Evolutionary conservation across 2,113 vertebrate species (phyloP), one percentile per base, ranked within the genome.

Genomic region (Paraplagusia blochii): DNA sequence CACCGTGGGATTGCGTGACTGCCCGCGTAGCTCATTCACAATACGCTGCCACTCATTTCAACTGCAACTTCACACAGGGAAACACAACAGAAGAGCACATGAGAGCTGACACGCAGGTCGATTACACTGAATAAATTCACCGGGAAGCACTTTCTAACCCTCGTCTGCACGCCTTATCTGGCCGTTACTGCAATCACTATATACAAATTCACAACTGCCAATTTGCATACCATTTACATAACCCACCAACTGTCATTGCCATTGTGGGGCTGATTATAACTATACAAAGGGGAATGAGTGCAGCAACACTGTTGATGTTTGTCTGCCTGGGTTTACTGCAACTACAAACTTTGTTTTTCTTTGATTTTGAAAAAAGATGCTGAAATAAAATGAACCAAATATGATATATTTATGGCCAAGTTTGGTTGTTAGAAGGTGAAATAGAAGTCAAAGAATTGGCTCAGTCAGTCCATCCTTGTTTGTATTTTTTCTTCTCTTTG

Each of bases 181-280:
- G 81, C 77, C 78, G 74, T 84, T 83, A 80, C 60, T 66, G 65
- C 72, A 83, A 78, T 86, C 79, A 80, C 74, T 75, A 70, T 63
- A 84, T 67, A 83, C 78, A 87, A 84, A 87, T 80, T 67, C 67
- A 66, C 10, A 43, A 53, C 53, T 58, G 48, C 59, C 66, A 48
- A 77, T 88, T 88, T 87, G 85, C 79, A 88, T 87, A 13, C 63
- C 0, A 77, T 87, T 88, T 88, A 73, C 80, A 87, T 87, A 82
- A 83, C 35, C 76, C 76, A 79, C 85, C 87, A 88, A 88, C 87
- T 87, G 87, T 83, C 87, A 77, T 45, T 55, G 51, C 51, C 65
- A 64, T 75, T 80, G 63, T 62, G 63, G n/a, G 63, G 59, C 39
- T 81, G 74, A 81, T 70, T 87, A 59, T 70, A 74, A 82, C 69